A percentile compares a stretch with the other conserved stretches of the same genome.
Conservation (phyloP, 2,888 invertebrate species). For the Serripes groenlandicus region DNA sequence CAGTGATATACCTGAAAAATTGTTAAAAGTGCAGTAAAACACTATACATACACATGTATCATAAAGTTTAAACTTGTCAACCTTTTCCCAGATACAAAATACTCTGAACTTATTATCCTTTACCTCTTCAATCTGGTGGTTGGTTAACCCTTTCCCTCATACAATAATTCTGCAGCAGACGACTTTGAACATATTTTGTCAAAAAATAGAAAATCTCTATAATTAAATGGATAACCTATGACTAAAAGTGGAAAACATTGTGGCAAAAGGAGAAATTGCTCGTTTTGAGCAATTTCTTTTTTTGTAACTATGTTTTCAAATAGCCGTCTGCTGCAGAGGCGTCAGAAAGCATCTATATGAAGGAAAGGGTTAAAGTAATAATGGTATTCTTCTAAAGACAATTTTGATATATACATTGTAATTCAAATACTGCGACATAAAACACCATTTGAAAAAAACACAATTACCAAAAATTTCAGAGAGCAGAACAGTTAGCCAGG, state of each 20-base stretch:
- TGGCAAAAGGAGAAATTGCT: background rate
- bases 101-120: too few species aligned
- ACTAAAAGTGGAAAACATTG: background rate
- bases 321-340: background rate
- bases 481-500: conserved; percentile 12
- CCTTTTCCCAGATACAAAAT: too few species aligned
- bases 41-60: too few species aligned
- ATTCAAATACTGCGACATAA: background rate
- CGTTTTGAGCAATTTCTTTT: background rate
- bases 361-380: background rate
- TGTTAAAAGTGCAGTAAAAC: too few species aligned
- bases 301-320: background rate
- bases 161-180: too few species aligned
- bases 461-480: background rate
- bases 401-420: background rate
- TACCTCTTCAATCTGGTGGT: too few species aligned
- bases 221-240: too few species aligned
- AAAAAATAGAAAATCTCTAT: too few species aligned
- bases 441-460: background rate
- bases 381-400: background rate
- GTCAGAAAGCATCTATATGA: background rate
- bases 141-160: too few species aligned
- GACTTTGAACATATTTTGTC: too few species aligned
- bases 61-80: too few species aligned
- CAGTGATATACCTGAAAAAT: too few species aligned